Evolutionary conservation across 2,797 vertebrate species (phyloP).

Genomic region (Dermochelys coriacea): DNA sequence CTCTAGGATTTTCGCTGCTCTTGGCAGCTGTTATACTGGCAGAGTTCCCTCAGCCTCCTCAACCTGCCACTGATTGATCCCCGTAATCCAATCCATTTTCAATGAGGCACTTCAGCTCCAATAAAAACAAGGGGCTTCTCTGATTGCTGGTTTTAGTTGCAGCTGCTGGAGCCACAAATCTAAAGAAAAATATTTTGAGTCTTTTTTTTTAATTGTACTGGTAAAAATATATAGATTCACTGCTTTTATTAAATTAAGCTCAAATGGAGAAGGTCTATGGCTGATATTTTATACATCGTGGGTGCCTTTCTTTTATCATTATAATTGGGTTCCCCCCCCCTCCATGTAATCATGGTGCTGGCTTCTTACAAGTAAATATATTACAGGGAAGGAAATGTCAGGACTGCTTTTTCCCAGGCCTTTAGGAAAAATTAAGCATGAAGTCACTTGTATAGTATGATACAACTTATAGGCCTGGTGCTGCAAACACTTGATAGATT

Average conservation of each 20-base stretch:
- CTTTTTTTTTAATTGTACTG: conserved; percentile 22
- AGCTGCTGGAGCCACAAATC: conserved; percentile 74
- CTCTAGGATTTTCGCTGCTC: conserved; percentile 69
- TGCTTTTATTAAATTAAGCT: conserved; percentile 34
- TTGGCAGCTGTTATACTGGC: conserved; percentile 71
- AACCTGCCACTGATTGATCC: conserved; percentile 79
- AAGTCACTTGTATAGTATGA: conserved; percentile 14
- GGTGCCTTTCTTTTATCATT: neutral
- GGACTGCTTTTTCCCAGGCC: neutral
- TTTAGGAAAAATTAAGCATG: neutral
- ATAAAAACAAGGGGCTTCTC: conserved; percentile 76
- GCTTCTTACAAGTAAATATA: neutral
- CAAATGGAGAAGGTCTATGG: conserved; percentile 1
- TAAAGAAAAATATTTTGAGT: conserved; percentile 67
- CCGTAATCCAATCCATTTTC: conserved; percentile 77
- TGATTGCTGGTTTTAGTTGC: conserved; percentile 76
- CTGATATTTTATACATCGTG: neutral
- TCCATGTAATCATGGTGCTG: neutral
- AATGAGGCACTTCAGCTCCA: conserved; percentile 75
- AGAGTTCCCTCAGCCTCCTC: conserved; percentile 68
- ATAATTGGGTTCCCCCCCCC: neutral
- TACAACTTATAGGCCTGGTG: neutral
- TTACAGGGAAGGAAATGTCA: neutral
- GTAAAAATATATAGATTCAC: conserved; percentile 43
- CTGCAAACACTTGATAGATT: neutral